Conservation (phyloP, 2,888 invertebrate genomes). For the Acrobasis repandana region DNA sequence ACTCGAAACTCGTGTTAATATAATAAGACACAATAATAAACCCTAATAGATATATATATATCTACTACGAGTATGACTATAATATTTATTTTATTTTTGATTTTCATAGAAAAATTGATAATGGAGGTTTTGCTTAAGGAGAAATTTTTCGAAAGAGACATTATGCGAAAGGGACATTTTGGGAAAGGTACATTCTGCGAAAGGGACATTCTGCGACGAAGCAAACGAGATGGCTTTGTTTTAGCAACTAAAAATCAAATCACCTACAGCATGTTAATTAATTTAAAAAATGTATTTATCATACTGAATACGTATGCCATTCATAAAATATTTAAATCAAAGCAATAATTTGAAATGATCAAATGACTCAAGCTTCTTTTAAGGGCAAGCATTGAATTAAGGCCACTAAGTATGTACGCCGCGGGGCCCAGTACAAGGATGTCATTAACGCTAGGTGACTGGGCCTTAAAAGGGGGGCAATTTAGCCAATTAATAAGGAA, state of each 20-base stretch:
- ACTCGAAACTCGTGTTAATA: too few species aligned
- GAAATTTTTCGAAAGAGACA: too few species aligned
- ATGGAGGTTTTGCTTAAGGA: too few species aligned
- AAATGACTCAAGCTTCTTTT: constrained; percentile 38
- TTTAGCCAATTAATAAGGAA: constrained; percentile 70
- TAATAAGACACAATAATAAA: too few species aligned
- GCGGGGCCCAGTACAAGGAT: constrained; percentile 55
- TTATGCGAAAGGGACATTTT: too few species aligned
- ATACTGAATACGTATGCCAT: constrained; percentile 3
- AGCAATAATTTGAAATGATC: constrained; percentile 29
- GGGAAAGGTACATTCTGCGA: too few species aligned
- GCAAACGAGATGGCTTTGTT: too few species aligned
- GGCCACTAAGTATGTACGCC: constrained; percentile 55
- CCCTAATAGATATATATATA: too few species aligned
- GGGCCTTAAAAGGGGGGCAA: constrained; percentile 69
- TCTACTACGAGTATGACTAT: too few species aligned
- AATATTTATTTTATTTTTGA: too few species aligned
- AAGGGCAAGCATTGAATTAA: constrained; percentile 48
- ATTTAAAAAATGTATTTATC: constrained; percentile 11
- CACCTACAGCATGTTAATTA: background rate
- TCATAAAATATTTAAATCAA: constrained; percentile 19
- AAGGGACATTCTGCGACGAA: too few species aligned
- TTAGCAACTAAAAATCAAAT: background rate
- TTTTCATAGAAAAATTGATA: too few species aligned
- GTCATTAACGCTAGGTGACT: constrained; percentile 60